Conservation (phyloP, 1,140 invertebrate species). For the Leptopilina clavipes region DNA sequence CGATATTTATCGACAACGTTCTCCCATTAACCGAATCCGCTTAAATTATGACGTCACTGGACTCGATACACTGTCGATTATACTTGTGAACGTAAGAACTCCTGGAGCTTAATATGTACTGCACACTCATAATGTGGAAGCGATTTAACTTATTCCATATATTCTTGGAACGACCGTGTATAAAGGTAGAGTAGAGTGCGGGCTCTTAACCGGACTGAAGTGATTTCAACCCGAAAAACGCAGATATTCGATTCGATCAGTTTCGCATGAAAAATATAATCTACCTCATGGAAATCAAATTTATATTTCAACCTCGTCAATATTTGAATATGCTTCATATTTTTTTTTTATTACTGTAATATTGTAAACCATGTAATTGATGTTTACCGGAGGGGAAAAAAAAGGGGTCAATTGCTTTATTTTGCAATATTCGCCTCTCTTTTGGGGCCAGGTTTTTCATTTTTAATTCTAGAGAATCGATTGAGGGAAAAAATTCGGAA, state of each 20-base stretch:
- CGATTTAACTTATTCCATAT: slow-evolving; percentile 16
- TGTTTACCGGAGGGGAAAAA: not conserved
- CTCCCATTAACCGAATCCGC: slow-evolving; percentile 30
- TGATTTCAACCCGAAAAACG: slow-evolving; percentile 6
- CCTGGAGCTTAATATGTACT: slow-evolving; percentile 20
- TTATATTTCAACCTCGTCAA: slow-evolving; percentile 1
- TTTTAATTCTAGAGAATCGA: not conserved
- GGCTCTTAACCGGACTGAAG: not conserved
- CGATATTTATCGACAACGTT: slow-evolving; percentile 29
- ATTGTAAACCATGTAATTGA: not conserved
- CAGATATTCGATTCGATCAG: not conserved
- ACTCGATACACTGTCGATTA: slow-evolving; percentile 23
- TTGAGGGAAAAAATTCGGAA: too few relatives aligned
- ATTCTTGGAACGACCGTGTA: not conserved
- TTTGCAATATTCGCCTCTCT: not conserved
- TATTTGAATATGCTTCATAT: not conserved
- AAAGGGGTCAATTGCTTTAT: not conserved
- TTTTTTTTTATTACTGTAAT: not conserved
- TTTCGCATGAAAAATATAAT: not conserved
- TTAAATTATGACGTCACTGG: slow-evolving; percentile 30
- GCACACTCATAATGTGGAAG: slow-evolving; percentile 8
- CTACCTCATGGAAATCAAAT: not conserved
- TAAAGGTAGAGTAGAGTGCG: too few relatives aligned
- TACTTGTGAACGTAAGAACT: not conserved
- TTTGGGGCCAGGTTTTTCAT: too few relatives aligned